A percentile compares a stretch with the other conserved stretches of the same genome.
Evolutionary conservation across 1,140 invertebrate species (phyloP).

Genomic region (Drosophila insularis): DNA sequence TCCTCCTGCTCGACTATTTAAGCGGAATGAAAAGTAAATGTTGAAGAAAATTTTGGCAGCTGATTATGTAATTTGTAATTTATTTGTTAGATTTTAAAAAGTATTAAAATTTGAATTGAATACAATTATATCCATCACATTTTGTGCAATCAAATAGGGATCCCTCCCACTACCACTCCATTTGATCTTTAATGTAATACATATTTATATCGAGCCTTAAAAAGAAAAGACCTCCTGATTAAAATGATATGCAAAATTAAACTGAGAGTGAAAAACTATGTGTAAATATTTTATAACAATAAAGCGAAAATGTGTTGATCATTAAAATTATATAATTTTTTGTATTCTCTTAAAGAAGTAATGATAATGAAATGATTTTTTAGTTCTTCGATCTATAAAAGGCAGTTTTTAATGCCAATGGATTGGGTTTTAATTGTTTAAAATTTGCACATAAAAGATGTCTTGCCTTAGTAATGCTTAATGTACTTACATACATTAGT

Average conservation of each 20-base stretch:
- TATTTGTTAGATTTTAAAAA: conserved; percentile 50
- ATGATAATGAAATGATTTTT: neutral
- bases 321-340: neutral
- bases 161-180: conserved; percentile 3
- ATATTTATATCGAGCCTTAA: conserved; percentile 10
- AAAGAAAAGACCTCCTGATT: conserved; percentile 2
- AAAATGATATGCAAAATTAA: conserved; percentile 9
- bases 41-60: conserved; percentile 39
- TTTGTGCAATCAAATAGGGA: conserved; percentile 31
- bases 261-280: conserved; percentile 20
- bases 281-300: conserved; percentile 52
- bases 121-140: conserved; percentile 11
- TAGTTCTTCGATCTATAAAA: too few species aligned
- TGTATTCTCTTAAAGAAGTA: neutral
- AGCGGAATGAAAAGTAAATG: conserved; percentile 10
- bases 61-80: conserved; percentile 50
- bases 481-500: too few species aligned
- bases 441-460: too few species aligned
- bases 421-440: too few species aligned
- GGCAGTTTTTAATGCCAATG: too few species aligned
- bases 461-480: too few species aligned
- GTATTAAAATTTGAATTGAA: conserved; percentile 46
- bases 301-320: conserved; percentile 67
- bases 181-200: conserved; percentile 15
- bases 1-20: conserved; percentile 41